Base-by-base conservation (phyloP, 37 sponge, comb jelly and placozoan species). In the Geodia barretti region DNA sequence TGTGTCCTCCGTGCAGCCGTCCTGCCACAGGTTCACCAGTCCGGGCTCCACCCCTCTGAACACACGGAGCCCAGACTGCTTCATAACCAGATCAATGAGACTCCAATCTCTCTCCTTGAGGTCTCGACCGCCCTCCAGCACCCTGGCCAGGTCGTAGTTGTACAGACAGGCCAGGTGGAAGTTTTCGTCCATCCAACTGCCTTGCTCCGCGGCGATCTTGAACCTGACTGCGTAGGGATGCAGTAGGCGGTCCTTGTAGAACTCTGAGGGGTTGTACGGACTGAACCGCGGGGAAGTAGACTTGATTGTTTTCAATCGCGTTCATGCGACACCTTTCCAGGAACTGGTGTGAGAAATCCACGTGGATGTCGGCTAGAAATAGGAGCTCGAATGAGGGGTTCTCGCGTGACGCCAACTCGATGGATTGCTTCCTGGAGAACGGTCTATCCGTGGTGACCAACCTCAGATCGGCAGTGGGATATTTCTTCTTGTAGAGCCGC, bases 11-110 rank as follows among this genome's bases (percentile, higher is more conserved):
- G 29, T 73, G 39, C 88, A 87, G 3, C 77, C 74, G 41, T 87
- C 77, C 58, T 87, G 88, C 88, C 88, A 87, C 72, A 87, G 19
- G 47, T 87, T 75, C 5, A 82, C 83, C 39, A 88, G 73, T 11
- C 83, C 83, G 24, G 88, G 88, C 39, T 88, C 88, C 37, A 82
- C 83, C 26, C 83, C 60, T 54, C 83, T 39, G 40, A 88, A 88
- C 1, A 88, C 65, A 21, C 1, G 39, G 23, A 88, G 60, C 11
- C 76, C 14, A 24, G 32, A 41, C 21, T 64, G 19, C 36, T 61
- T 23, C 21, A 78, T 70, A 58, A 88, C 43, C 77, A 32, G 38
- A 7, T 81, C 72, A 54, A 81, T 17, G 28, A 87, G 25, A 60
- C 26, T 78, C 79, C 72, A 78, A 4, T 83, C 74, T 1, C 54